Percentiles rank a stretch among this genome's conserved stretches.
Conservation (phyloP, 2,888 invertebrate genomes). For the Gandaritis pyraliata region DNA sequence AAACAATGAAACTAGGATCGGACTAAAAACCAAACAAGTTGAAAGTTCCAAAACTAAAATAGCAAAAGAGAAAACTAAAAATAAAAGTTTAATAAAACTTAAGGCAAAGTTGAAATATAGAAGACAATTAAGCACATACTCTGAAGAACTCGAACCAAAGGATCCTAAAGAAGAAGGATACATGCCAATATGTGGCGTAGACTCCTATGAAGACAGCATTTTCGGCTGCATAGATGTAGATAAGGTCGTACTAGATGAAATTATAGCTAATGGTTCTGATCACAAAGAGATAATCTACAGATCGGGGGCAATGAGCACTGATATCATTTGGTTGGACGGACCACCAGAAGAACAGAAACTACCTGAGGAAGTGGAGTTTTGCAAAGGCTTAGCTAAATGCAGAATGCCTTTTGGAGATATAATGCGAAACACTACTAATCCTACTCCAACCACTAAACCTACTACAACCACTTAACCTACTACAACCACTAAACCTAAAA, state of each 20-base stretch:
- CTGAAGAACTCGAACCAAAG: neutral
- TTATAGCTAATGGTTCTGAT: neutral
- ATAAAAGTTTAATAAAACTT: neutral
- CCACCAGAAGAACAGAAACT: conserved; percentile 9
- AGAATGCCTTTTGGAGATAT: conserved; percentile 27
- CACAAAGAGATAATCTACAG: neutral
- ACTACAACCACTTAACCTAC: no score
- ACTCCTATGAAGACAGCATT: conserved; percentile 47
- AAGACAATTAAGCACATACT: neutral
- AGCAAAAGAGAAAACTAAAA: neutral
- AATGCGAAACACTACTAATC: no score
- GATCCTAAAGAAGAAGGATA: neutral
- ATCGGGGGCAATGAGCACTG: neutral
- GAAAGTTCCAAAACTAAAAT: neutral
- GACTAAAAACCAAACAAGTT: neutral
- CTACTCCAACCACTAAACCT: no score
- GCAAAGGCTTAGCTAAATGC: conserved; percentile 16
- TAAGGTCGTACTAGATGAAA: neutral
- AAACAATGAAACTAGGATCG: neutral
- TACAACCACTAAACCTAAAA: no score
- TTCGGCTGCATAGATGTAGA: conserved; percentile 40
- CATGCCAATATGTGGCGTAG: conserved; percentile 38
- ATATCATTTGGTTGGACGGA: conserved; percentile 11
- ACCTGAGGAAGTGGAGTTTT: conserved; percentile 3
- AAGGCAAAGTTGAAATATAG: neutral